Base-by-base conservation (phyloP, 1,140 invertebrate species). In the Drosophila azteca region DNA sequence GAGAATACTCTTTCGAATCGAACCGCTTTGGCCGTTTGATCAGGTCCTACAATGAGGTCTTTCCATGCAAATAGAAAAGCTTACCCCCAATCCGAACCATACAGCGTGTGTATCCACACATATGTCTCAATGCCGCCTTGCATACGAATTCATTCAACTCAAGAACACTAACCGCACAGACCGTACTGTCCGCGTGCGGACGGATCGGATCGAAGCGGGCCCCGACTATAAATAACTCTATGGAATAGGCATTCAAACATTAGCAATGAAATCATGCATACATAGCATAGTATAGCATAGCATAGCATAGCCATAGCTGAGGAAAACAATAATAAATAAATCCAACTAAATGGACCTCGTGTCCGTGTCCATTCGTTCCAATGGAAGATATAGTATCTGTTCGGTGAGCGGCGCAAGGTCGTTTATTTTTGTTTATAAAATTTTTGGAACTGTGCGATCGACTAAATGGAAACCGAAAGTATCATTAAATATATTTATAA, bases 61-160 rank as follows among this genome's bases (percentile, higher is more conserved):
- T 55, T 41, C 0, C 7, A 17, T 41, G 39, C 4, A 44, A 48
- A 43, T 15, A 29, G 24, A 15, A n/a, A 55, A 26, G 9, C 31
- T 35, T 8, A 52, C 15, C 9, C 17, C n/a, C 31, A 17, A 52
- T 35, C 29, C 24, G 7, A 9, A 15, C 31, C 8, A 11, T 35
- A 11, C 11, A 35, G 31, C 31, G 31, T 35, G 15, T 51, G 44
- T 57, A 51, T 58, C 17, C 59, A 63, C 20, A 63, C 59, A 63
- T 15, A 63, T 63, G 68, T 29, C 52, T 74, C 70, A 74, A 59
- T 84, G 60, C 48, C 59, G 64, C 82, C 82, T 68, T 84, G 81
- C 73, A 64, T 81, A 48, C 53, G 58, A 65, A 67, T 77, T 87
- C 81, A 81, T 87, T 84, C 78, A 84, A 81, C 81, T 74, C 64